Evolutionary conservation across 2,888 invertebrate genomes (phyloP), one percentile per base, ranked within the genome.

Genomic region (Ptilodon capucinus): DNA sequence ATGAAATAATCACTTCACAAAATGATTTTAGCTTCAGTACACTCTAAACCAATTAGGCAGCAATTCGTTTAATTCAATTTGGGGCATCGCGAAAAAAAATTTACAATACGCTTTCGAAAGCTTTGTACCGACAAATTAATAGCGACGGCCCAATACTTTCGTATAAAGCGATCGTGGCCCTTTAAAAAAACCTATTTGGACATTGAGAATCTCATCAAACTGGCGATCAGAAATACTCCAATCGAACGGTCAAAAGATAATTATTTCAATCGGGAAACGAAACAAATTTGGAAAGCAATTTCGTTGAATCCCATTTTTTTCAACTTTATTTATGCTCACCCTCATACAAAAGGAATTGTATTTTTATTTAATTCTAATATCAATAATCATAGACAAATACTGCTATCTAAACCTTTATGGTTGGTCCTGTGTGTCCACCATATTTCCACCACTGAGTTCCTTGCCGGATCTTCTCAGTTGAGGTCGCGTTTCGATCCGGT

Each of bases 111-210:
- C 35, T 57, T 46, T 13, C 14, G 8, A 19, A 49, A 49, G 48
- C 58, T 48, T 59, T 61, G 53, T 49, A 56, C 53, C 55, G 53
- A 61, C 54, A 61, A 58, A 63, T 61, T 61, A 60, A 63, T 56
- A 61, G 42, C 25, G 41, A 36, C 48, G 42, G 35, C 36, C 55
- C 49, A 36, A 42, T 49, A 42, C 40, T 38, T 38, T 34, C 42
- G 42, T 40, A 46, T 50, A 60, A 57, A 50, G 44, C 51, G 35
- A 43, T 41, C 25, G 40, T 39, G 30, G 34, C 14, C 17, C 41
- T 35, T 39, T 28, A 39, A 42, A 56, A 44, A 52, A 40, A 48
- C 18, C 40, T 13, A 40, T 34, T 49, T 44, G 34, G 19, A 21
- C 36, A 14, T 40, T 40, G 40, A 46, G 49, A 42, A 42, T 45